Evolutionary conservation across 2,113 vertebrate genomes (phyloP), one percentile per base, ranked within the genome.

Genomic region (Larimichthys crocea): DNA sequence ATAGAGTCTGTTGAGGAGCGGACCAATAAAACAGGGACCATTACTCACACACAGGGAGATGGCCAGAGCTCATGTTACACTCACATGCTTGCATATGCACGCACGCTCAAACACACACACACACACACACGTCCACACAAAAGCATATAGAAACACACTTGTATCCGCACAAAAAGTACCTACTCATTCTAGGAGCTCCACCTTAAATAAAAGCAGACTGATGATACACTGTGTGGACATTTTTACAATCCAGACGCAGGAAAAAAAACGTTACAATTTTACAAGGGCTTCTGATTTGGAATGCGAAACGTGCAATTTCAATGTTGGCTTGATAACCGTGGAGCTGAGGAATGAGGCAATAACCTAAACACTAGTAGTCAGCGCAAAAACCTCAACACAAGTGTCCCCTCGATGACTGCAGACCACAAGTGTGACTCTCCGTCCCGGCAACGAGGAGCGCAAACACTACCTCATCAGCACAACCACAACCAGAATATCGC

Each of bases 21-120:
- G 88, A 87, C 92, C 92, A 92, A 94, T 94, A 93, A 94, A 94
- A 93, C 88, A 90, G 86, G 87, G 91, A 87, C 92, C 92, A 94
- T 94, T 94, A 93, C 93, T 93, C 93, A 92, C 89, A 92, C 82
- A 86, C 78, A 74, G 82, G 55, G 83, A 89, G 84, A 91, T 85
- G 88, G 88, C 87, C 88, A 22, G 80, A 86, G 89, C 89, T 93
- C 89, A 84, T 83, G 88, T 93, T 93, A 84, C 93, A 92, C 90
- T 40, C 35, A 82, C 86, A 89, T 59, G 68, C 81, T 80, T 62
- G 40, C 67, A 56, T 64, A 12, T 76, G 50, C 82, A 44, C 66
- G 26, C 40, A 49, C 64, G 35, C 26, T 59, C 79, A 17, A 52
- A 80, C 15, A 60, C 74, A 79, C 61, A 61, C 10, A 72, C 29